phyloP scores from a whole-genome alignment of 2,113 vertebrate genomes.

The Illadopsis cleaveri region DNA sequence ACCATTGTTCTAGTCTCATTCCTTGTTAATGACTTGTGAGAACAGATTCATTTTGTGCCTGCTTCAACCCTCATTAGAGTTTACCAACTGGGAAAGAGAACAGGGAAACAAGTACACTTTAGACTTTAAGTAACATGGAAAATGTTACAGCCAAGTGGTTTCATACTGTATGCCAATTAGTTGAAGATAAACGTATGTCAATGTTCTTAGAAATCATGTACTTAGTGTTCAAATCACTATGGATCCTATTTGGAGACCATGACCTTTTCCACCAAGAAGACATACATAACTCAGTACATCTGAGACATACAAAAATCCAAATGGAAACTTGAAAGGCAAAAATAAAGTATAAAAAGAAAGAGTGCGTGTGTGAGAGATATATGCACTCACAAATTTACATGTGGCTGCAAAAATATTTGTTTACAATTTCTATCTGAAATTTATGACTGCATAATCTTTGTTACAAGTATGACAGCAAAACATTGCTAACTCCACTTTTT shows the following conservation, averaged over 20 bases:
- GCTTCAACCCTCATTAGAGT: neutral
- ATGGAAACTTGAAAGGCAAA: neutral
- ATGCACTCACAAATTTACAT: neutral
- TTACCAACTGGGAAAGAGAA: neutral
- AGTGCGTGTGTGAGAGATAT: fast-evolving
- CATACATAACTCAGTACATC: neutral
- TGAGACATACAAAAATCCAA: neutral
- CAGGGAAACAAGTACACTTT: neutral
- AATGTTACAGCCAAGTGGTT: conserved; percentile 10
- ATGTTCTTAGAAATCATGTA: neutral
- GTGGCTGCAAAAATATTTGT: neutral
- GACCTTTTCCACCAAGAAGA: conserved; percentile 26
- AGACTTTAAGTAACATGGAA: conserved; percentile 7
- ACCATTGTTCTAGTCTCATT: neutral
- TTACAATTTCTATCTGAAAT: neutral
- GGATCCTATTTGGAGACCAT: neutral
- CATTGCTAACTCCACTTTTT: neutral
- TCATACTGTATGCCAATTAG: neutral
- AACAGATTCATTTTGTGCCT: conserved; percentile 2
- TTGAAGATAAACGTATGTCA: neutral
- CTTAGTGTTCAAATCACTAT: conserved; percentile 9
- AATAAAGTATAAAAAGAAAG: neutral
- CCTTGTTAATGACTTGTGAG: neutral
- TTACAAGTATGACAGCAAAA: neutral
- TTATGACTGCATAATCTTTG: neutral